A percentile compares a stretch with the other conserved stretches of the same genome.
phyloP scores from a whole-genome alignment of 2,797 vertebrate species.

The Peromyscus eremicus region DNA sequence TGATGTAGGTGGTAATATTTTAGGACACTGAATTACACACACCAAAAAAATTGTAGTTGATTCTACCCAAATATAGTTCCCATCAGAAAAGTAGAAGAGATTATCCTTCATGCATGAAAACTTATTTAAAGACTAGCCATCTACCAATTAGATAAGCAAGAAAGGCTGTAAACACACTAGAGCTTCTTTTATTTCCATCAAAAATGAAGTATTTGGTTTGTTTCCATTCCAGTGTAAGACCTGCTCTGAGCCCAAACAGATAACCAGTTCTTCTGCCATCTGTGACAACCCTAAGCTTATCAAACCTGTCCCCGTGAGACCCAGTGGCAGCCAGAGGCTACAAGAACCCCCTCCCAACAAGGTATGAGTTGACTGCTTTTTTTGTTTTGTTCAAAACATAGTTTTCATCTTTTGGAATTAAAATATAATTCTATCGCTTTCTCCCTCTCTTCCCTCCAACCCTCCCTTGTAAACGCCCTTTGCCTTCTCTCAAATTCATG shows the following conservation, averaged over 20 bases:
- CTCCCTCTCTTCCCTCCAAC: background rate
- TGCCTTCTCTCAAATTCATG: background rate
- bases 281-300: slow-evolving; percentile 95
- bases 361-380: slow-evolving; percentile 76
- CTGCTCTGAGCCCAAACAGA: slow-evolving; percentile 96
- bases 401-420: background rate
- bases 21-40: slow-evolving; percentile 21
- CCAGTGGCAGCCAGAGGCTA: slow-evolving; percentile 86
- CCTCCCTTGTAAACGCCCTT: background rate
- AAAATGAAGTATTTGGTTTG: slow-evolving; percentile 28
- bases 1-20: background rate
- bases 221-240: slow-evolving; percentile 90
- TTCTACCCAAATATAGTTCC: slow-evolving; percentile 27
- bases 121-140: background rate
- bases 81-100: slow-evolving; percentile 9
- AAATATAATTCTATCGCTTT: background rate
- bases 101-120: slow-evolving; percentile 23
- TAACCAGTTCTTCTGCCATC: slow-evolving; percentile 93
- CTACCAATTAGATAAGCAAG: slow-evolving; percentile 31
- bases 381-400: background rate
- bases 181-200: background rate
- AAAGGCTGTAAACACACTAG: background rate
- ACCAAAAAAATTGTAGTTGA: slow-evolving; percentile 31
- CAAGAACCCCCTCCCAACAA: slow-evolving; percentile 85
- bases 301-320: slow-evolving; percentile 98